These are phyloP conservation scores for Melitaea athalia DNA, from an alignment of 2,888 invertebrate species.

Conservation along the genomic window DNA sequence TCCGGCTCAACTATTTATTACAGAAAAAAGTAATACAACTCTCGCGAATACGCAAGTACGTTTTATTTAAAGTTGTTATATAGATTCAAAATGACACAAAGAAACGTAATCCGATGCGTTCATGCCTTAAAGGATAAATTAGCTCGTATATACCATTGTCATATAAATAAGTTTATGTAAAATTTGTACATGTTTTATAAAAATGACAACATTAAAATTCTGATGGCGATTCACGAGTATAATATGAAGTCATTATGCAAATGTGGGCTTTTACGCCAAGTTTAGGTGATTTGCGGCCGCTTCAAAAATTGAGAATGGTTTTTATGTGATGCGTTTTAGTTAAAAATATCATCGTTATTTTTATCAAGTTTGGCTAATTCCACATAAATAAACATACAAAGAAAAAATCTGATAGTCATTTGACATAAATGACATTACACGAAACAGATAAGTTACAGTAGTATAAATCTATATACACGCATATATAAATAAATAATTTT, in stretches of 20 bases:
- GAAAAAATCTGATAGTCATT: too few species aligned
- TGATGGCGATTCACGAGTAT: conserved; percentile 61
- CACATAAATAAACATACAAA: too few species aligned
- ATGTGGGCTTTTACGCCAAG: conserved; percentile 66
- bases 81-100: neutral
- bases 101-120: neutral
- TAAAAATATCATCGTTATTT: neutral
- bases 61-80: neutral
- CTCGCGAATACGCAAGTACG: too few species aligned
- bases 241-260: conserved; percentile 81
- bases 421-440: too few species aligned
- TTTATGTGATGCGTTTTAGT: conserved; percentile 27
- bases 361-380: neutral
- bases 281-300: conserved; percentile 68
- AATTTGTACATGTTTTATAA: conserved; percentile 37
- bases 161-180: conserved; percentile 8
- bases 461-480: too few species aligned
- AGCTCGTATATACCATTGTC: neutral
- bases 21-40: too few species aligned
- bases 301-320: conserved; percentile 45
- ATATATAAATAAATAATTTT: too few species aligned
- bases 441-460: too few species aligned
- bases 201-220: conserved; percentile 71
- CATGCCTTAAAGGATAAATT: neutral
- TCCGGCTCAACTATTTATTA: too few species aligned